Evolutionary conservation across 2,888 invertebrate genomes (phyloP).

Genomic region (Tetrapedia diversipes): DNA sequence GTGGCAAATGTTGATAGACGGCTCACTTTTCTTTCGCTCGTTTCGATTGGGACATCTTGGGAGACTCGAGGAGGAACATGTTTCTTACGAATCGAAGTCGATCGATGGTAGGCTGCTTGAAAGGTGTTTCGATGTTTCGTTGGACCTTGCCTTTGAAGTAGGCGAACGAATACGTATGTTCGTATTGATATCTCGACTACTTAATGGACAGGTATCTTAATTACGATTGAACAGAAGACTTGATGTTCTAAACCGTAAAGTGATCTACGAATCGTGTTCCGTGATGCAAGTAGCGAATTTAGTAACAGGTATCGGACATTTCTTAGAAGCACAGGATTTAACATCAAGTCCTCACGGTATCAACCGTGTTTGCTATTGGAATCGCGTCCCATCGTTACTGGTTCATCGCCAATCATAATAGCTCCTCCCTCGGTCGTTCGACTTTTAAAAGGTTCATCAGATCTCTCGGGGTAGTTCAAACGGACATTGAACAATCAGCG

Average conservation of each 20-base stretch:
- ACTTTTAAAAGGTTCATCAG: conserved; percentile 2
- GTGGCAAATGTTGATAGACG: conserved; percentile 36
- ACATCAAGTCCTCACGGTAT: neutral
- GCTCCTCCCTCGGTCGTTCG: conserved; percentile 8
- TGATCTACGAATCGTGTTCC: too few species aligned
- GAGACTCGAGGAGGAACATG: neutral
- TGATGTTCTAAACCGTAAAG: too few species aligned
- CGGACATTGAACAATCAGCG: conserved; percentile 10
- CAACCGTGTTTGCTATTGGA: neutral
- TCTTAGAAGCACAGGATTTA: too few species aligned
- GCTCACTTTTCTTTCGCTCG: neutral
- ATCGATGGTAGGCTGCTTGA: neutral
- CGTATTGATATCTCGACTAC: too few species aligned
- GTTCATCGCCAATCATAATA: neutral
- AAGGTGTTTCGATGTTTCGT: neutral
- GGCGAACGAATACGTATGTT: too few species aligned
- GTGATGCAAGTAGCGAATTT: neutral
- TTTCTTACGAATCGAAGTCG: neutral
- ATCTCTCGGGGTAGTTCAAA: conserved; percentile 27
- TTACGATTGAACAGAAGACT: too few species aligned
- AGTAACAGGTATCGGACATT: too few species aligned
- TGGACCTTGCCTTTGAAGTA: too few species aligned
- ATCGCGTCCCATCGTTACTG: neutral
- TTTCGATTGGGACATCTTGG: neutral
- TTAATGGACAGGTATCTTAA: too few species aligned